Percentiles rank a stretch among this genome's conserved stretches.
phyloP scores from a whole-genome alignment of 1,140 invertebrate genomes.

The Bathynomus jamesi region DNA sequence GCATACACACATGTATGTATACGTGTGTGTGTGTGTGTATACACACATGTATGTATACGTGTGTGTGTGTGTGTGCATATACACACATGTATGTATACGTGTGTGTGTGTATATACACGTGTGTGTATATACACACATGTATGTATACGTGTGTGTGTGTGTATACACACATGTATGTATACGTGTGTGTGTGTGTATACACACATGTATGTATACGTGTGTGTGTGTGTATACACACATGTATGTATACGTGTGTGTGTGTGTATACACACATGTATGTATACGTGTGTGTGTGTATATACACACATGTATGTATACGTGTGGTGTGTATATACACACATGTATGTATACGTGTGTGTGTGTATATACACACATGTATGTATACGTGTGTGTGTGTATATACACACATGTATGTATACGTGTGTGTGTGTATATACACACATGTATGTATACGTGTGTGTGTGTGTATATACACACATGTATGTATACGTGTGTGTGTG shows the following conservation, averaged over 20 bases:
- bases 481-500: background rate
- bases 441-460: background rate
- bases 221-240: no score
- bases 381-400: no score
- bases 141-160: no score
- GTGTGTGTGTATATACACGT: constrained; percentile 1
- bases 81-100: constrained; percentile 2
- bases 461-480: background rate
- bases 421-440: background rate
- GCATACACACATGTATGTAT: background rate
- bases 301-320: background rate
- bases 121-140: no score
- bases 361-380: no score
- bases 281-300: background rate
- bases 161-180: no score
- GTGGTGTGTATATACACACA: background rate
- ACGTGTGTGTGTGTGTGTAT: background rate
- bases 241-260: no score
- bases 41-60: background rate
- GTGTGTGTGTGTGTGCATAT: background rate
- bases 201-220: no score
- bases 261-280: no score
- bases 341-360: background rate
- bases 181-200: no score
- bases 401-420: no score